A percentile compares a stretch with the other conserved stretches of the same genome.
Evolutionary conservation across 2,113 vertebrate species (phyloP).

Genomic region (Tichodroma muraria): DNA sequence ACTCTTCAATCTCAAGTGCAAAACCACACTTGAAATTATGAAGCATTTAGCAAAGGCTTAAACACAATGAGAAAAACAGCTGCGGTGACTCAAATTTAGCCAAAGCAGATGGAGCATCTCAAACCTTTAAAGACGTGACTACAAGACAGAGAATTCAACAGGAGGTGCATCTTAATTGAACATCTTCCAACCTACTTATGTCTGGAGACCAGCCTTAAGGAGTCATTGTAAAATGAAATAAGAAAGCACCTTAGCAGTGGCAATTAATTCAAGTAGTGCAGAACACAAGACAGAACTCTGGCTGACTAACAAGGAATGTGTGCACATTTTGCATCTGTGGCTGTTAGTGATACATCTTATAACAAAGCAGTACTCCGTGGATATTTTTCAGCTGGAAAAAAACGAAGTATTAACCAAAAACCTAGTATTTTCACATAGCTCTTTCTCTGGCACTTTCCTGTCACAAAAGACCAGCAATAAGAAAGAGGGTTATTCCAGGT

Average conservation of each 20-base stretch:
- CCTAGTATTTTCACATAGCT: background rate
- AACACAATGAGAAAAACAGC: background rate
- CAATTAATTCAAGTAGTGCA: background rate
- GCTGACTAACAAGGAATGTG: background rate
- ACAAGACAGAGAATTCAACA: constrained; percentile 8
- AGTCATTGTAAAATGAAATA: background rate
- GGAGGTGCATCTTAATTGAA: constrained; percentile 38
- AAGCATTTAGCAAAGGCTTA: background rate
- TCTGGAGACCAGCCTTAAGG: background rate
- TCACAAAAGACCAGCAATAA: background rate
- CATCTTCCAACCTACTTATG: constrained; percentile 15
- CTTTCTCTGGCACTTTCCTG: background rate
- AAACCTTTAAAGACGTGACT: background rate
- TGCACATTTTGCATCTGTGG: background rate
- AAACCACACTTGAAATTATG: background rate
- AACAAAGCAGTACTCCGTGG: background rate
- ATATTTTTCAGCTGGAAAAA: background rate
- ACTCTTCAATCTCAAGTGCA: background rate
- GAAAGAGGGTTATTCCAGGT: background rate
- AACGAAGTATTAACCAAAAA: background rate
- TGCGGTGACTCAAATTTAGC: background rate
- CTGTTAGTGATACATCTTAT: background rate
- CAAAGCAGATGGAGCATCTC: background rate
- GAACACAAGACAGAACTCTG: background rate
- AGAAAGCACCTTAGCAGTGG: background rate